phyloP scores from a whole-genome alignment of 2,888 invertebrate species.

The Crepidodera aurea region DNA sequence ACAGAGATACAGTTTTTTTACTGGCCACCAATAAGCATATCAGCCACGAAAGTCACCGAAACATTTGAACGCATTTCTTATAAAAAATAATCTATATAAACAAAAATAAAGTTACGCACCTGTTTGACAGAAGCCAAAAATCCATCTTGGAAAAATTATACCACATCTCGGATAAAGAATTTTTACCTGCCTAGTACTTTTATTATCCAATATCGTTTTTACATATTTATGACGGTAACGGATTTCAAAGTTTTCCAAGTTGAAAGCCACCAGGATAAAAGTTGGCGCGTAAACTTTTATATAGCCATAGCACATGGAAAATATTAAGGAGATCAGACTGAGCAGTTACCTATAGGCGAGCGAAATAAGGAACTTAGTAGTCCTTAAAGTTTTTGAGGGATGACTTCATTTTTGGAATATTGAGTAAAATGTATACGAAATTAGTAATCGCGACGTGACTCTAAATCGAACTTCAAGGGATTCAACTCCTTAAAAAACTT shows the following conservation, averaged over 20 bases:
- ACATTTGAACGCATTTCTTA: too few relatives aligned
- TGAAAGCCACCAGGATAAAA: conserved; percentile 38
- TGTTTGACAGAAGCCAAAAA: not conserved
- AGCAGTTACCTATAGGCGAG: conserved; percentile 7
- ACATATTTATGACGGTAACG: conserved; percentile 42
- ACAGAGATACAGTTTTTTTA: too few relatives aligned
- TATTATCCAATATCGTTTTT: conserved; percentile 41
- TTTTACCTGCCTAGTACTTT: conserved; percentile 35
- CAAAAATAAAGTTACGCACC: conserved; percentile 3
- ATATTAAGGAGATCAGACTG: conserved; percentile 34
- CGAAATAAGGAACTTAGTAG: not conserved
- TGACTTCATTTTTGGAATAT: not conserved
- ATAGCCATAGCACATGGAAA: conserved; percentile 30
- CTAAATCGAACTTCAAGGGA: too few relatives aligned
- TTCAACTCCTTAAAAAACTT: too few relatives aligned
- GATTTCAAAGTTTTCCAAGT: conserved; percentile 37
- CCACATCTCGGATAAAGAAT: not conserved
- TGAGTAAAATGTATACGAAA: not conserved
- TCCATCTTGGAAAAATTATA: conserved; percentile 1
- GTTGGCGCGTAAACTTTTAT: conserved; percentile 40
- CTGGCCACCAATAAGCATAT: too few relatives aligned
- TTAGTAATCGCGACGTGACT: not conserved
- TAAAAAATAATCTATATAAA: too few relatives aligned
- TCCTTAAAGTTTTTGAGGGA: not conserved
- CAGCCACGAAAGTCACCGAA: too few relatives aligned